Base-by-base conservation (phyloP, 2,797 vertebrate species). In the Valencia hispanica region DNA sequence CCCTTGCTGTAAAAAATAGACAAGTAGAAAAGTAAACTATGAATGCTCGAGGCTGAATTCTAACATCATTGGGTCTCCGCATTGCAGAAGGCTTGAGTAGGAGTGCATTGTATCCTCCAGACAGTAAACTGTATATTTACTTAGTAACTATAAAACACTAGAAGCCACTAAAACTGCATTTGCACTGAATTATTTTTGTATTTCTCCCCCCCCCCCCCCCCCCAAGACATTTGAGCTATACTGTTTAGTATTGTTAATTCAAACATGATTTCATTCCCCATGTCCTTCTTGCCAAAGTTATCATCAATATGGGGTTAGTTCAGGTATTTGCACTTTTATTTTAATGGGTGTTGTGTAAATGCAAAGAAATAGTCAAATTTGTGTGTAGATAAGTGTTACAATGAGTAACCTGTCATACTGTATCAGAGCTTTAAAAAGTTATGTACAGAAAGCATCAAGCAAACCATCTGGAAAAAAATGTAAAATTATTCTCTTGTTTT, bases 1-100 rank as follows among this genome's bases (percentile, higher is more conserved):
- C 32, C 17, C 79, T 81, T 76, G 84, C 74, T 51, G 75, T 89
- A 77, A 88, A 91, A 84, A 88, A 88, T 87, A 70, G 77, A 90
- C 80, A 48, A 84, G 61, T 74, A 66, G 74, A 75, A 69, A 51
- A 78, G 75, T 72, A 61, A 51, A 74, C 57, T 74, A 48, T 45
- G 68, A 81, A 61, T 3, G 82, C 88, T 68, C 43, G 11, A 39
- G 87, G 92, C 76, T 80, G 69, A 81, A 74, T 74, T 39, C 50
- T 32, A 79, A 39, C 85, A 82, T 79, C 75, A 79, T 65, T 79
- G 57, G 75, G 68, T 77, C 74, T 82, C 65, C 1, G 68, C 63
- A 75, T 20, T 57, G 70, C 73, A 86, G 66, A 53, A 75, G 69
- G 53, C 32, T 82, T 65, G 68, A 78, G 78, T 80, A 76, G 81